Percentiles rank a stretch among this genome's conserved stretches.
These are phyloP conservation scores for Parascotia fuliginaria DNA, from an alignment of 2,888 invertebrate genomes.

Conservation along the genomic window DNA sequence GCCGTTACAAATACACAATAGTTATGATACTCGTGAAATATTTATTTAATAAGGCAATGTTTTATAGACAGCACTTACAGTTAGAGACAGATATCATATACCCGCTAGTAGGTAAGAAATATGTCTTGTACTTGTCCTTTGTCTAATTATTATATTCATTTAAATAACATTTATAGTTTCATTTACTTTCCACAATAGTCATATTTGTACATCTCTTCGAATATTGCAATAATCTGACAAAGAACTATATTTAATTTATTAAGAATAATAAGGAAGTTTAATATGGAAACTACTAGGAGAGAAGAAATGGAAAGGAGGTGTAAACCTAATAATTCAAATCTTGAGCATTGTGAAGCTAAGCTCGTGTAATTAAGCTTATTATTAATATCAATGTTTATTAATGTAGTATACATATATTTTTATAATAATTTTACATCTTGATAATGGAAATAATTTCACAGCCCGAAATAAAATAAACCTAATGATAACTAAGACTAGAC, in stretches of 20 bases:
- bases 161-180: background rate
- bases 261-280: conserved; percentile 32
- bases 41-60: conserved; percentile 75
- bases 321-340: conserved; percentile 50
- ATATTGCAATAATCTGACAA: conserved; percentile 12
- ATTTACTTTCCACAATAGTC: background rate
- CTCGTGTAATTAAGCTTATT: conserved; percentile 69
- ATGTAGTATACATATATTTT: conserved; percentile 38
- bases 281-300: conserved; percentile 50
- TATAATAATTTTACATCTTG: conserved; percentile 49
- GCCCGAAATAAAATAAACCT: conserved; percentile 48
- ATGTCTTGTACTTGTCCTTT: conserved; percentile 23
- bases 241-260: conserved; percentile 21
- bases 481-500: conserved; percentile 24
- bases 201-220: background rate
- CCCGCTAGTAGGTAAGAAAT: conserved; percentile 43
- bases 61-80: conserved; percentile 71
- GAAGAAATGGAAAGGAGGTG: conserved; percentile 44
- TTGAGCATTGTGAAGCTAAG: conserved; percentile 78
- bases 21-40: conserved; percentile 53
- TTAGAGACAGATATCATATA: conserved; percentile 47
- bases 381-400: conserved; percentile 62
- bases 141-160: conserved; percentile 6
- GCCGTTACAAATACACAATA: conserved; percentile 59
- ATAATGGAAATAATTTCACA: conserved; percentile 51